Base-by-base conservation (phyloP, 2,113 vertebrate species). In the Nanorana parkeri region DNA sequence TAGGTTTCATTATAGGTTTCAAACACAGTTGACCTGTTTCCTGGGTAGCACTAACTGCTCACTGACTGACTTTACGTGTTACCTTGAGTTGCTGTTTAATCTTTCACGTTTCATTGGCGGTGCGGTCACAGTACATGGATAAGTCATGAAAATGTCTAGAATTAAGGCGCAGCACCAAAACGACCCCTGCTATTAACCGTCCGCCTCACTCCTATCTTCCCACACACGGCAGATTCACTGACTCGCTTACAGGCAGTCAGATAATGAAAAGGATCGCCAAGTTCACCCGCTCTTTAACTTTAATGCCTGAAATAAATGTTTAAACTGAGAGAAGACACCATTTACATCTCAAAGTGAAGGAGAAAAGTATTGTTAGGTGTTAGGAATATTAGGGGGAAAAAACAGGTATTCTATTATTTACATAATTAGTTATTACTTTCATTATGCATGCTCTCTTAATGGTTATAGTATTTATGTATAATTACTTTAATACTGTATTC, bases 371-470 rank as follows among this genome's bases (percentile, higher is more conserved):
- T 94, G 93, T 95, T 92, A 94, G 93, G 93, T 93, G 91, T 91
- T 89, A 88, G 93, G 94, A 93, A 95, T 93, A 93, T 93, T 64
- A 81, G 93, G 41, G 32, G 41, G 41, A 94, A 94, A 94, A 92
- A 89, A 66, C 92, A 93, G 92, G 93, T 94, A 93, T 94, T 91
- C 92, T 93, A 92, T 94, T 94, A 93, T 95, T 95, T 91, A 91
- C 94, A 92, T 95, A 96, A 96, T 95, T 94, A 95, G 92, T 95
- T 93, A 95, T 94, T 95, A 92, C 93, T 95, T 95, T 95, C 94
- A 95, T 95, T 95, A 93, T 94, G 93, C 93, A 89, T 91, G 89
- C 92, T 93, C 92, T 93, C 92, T 94, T 95, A 95, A 95, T 95
- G 94, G 93, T 93, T 93, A 94, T 93, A 94, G 93, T 94, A 93